Base-by-base conservation (phyloP, 2,113 vertebrate species). In the Paralichthys olivaceus region DNA sequence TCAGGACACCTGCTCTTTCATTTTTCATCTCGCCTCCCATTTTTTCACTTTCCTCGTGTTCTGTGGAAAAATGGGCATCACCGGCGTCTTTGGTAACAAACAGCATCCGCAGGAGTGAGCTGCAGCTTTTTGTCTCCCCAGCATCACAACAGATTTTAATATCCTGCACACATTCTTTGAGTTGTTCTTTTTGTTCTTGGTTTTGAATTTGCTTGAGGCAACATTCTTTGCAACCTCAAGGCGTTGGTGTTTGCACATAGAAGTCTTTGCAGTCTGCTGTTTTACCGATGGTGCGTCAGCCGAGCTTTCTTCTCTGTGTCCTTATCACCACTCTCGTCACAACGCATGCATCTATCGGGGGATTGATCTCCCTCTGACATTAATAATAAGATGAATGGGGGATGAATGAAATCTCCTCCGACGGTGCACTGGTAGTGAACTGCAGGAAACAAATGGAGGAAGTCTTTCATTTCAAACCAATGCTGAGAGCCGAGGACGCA, bases 21-120 rank as follows among this genome's bases (percentile, higher is more conserved):
- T 84, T 77, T 85, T 75, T 87, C 75, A 77, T 79, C 37, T 40
- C 19, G 69, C 64, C 12, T 0, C 40, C 70, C 34, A 29, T 66
- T 37, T 49, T 43, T 76, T 15, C 51, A 0, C 15, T 34, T 9
- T 34, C 13, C 22, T 25, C 22, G 2, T 25, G 22, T 20, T 22
- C 53, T 19, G 55, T 28, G 13, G 17, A 37, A 23, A 25, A 37
- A 3, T 4, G 51, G 0, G 11, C 2, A 26, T 26, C 12, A 3
- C 56, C 55, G 6, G 51, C 7, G 13, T 51, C 7, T n/a, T n/a
- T 8, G 45, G 6, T n/a, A n/a, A n/a, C 20, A 20, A n/a, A 51
- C 49, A 51, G 5, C 17, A 7, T 17, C 57, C 40, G 56, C 26
- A 37, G 53, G 58, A 15, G 23, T 20, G 26, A 54, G 22, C 56